phyloP scores from a whole-genome alignment of 2,113 vertebrate genomes.

The Noturus placidus region DNA sequence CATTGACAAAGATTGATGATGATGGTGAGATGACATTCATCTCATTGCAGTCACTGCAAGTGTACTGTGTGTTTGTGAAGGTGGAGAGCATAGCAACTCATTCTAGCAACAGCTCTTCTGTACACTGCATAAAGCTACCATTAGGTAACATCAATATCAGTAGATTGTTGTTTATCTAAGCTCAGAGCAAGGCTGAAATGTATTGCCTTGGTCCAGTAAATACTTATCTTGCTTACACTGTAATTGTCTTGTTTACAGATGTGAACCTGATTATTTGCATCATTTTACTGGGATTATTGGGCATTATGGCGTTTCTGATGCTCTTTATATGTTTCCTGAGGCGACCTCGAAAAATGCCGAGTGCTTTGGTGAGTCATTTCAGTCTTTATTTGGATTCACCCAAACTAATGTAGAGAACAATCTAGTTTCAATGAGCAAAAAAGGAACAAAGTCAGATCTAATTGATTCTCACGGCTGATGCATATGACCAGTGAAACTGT shows the following conservation, averaged over 20 bases:
- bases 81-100: conserved; percentile 1
- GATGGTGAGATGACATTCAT: conserved; percentile 53
- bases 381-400: conserved; percentile 15
- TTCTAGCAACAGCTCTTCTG: conserved; percentile 42
- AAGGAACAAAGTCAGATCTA: conserved; percentile 11
- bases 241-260: conserved; percentile 42
- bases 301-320: neutral
- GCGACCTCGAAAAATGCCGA: conserved; percentile 65
- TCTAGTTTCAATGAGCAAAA: conserved; percentile 23
- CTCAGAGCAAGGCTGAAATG: neutral
- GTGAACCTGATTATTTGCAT: conserved; percentile 53
- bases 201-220: neutral
- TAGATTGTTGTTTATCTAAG: neutral
- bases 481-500: neutral
- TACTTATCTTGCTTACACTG: neutral
- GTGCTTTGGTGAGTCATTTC: conserved; percentile 64
- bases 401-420: conserved; percentile 23
- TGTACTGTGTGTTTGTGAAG: conserved; percentile 67
- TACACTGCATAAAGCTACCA: conserved; percentile 62
- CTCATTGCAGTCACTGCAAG: conserved; percentile 54
- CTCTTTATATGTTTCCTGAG: conserved; percentile 59
- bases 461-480: neutral
- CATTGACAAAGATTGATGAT: neutral
- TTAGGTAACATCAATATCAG: conserved; percentile 57
- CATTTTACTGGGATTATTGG: conserved; percentile 44